Percentiles rank a stretch among this genome's conserved stretches.
Evolutionary conservation across 2,797 vertebrate genomes (phyloP).

Genomic region (Danio albolineatus): DNA sequence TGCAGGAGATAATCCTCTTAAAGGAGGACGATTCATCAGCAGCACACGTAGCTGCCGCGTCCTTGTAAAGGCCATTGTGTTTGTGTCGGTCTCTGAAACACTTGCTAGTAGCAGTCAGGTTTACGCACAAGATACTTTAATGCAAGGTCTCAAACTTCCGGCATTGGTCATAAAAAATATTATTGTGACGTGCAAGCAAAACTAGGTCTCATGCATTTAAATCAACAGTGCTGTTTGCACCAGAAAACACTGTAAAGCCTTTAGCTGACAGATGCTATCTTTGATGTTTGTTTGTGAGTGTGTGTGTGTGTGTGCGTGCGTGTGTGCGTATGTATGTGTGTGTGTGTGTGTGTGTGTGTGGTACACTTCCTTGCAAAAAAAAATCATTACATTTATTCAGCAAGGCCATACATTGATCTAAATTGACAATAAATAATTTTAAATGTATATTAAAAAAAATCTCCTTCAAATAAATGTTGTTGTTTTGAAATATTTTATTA

Average conservation of each 20-base stretch:
- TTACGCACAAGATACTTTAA: conserved; percentile 21
- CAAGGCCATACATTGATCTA: neutral
- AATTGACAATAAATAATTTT: neutral
- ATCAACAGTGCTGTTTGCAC: neutral
- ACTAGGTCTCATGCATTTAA: neutral
- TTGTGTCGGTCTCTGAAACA: conserved; percentile 23
- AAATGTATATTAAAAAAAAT: neutral
- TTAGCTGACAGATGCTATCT: neutral
- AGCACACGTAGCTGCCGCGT: neutral
- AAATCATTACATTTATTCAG: neutral
- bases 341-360: too few relatives aligned
- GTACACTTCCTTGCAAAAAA: neutral
- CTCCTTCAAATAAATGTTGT: too few relatives aligned
- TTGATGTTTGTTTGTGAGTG: neutral
- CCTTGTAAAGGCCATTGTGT: conserved; percentile 37
- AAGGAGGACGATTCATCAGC: conserved; percentile 34
- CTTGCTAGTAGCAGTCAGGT: conserved; percentile 10
- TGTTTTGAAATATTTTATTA: too few relatives aligned
- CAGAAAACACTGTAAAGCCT: neutral
- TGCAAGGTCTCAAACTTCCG: neutral
- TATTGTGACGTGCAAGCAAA: neutral
- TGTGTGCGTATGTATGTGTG: too few relatives aligned
- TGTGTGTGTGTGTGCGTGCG: too few relatives aligned
- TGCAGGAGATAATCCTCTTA: conserved; percentile 48
- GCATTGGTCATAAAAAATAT: neutral